Evolutionary conservation across 2,797 vertebrate species (phyloP).

Genomic region (Cirrhinus mrigala): DNA sequence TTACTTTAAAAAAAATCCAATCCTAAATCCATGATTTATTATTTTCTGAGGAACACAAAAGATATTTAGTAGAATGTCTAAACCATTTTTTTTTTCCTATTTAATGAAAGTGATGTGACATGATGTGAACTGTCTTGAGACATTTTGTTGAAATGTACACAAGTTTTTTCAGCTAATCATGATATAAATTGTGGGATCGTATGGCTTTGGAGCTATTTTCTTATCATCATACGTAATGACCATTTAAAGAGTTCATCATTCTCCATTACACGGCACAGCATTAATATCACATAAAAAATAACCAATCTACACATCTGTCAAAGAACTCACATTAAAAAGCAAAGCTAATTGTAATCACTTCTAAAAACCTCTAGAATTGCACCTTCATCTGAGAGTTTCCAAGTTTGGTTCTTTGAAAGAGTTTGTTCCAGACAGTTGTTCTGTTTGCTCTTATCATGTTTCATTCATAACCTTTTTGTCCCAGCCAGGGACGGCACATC

Average conservation of each 20-base stretch:
- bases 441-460: constrained; percentile 13
- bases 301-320: background rate
- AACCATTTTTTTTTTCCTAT: background rate
- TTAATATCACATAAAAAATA: background rate
- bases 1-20: background rate
- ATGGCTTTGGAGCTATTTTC: background rate
- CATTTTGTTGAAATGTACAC: background rate
- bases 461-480: constrained; percentile 40
- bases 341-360: background rate
- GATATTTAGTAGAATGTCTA: background rate
- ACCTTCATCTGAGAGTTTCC: background rate
- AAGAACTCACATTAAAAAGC: background rate
- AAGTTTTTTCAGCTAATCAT: background rate
- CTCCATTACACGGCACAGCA: background rate
- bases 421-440: constrained; percentile 36
- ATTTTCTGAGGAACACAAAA: background rate
- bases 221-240: background rate
- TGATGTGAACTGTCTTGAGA: background rate
- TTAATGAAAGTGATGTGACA: background rate
- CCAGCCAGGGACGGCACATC: constrained; percentile 10
- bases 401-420: background rate
- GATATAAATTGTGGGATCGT: background rate
- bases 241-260: background rate
- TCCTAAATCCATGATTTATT: too few relatives aligned
- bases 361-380: background rate